These are phyloP conservation scores for Agrochola lychnidis DNA, from an alignment of 2,888 invertebrate species.

Conservation along the genomic window DNA sequence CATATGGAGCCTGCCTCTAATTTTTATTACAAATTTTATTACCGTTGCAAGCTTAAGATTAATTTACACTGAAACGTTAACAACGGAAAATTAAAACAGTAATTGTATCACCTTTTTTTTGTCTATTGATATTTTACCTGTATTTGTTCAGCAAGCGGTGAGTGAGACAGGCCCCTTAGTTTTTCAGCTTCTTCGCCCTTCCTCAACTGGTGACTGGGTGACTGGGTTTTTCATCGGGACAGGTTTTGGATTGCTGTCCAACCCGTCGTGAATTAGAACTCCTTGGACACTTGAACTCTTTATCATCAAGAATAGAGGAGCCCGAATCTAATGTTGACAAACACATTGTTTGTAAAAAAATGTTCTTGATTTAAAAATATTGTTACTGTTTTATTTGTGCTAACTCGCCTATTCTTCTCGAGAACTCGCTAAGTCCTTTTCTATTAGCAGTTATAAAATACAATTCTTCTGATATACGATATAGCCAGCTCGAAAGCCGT, in stretches of 20 bases:
- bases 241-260: conserved; percentile 47
- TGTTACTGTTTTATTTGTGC: conserved; percentile 70
- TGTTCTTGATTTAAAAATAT: conserved; percentile 52
- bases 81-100: conserved; percentile 23
- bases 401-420: conserved; percentile 84
- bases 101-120: conserved; percentile 19
- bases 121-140: conserved; percentile 49
- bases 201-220: conserved; percentile 5
- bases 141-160: conserved; percentile 18
- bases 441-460: conserved; percentile 80
- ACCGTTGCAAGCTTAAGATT: neutral
- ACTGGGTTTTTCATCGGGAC: neutral
- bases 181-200: conserved; percentile 19
- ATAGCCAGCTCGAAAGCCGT: conserved; percentile 76
- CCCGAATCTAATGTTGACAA: conserved; percentile 77
- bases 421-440: conserved; percentile 80
- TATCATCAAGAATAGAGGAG: conserved; percentile 65
- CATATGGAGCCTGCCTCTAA: conserved; percentile 17
- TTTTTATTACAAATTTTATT: conserved; percentile 13
- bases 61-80: neutral
- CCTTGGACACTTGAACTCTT: conserved; percentile 77
- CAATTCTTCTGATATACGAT: conserved; percentile 76
- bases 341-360: conserved; percentile 68
- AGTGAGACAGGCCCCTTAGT: conserved; percentile 31
- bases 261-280: conserved; percentile 75